phyloP scores from a whole-genome alignment of 37 sponge, comb jelly and placozoan species.

The Spongilla lacustris region DNA sequence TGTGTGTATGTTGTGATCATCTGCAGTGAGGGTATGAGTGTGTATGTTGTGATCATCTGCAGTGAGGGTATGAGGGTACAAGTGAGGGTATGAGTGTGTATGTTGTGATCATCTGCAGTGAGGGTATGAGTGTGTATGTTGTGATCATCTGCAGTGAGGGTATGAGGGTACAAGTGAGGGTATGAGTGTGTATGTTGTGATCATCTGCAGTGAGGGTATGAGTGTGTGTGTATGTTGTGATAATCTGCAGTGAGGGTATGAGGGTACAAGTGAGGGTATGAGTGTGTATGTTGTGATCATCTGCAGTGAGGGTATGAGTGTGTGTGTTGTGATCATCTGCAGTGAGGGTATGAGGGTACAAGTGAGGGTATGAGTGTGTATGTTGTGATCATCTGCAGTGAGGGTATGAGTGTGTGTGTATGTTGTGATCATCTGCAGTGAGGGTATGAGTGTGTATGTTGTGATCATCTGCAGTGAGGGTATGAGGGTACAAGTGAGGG shows the following conservation, averaged over 20 bases:
- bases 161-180: too few species aligned
- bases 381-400: conserved; percentile 50
- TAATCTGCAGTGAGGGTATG: conserved; percentile 63
- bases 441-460: neutral
- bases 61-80: too few species aligned
- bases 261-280: neutral
- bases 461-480: too few species aligned
- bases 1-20: too few species aligned
- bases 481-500: neutral
- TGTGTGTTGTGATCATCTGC: too few species aligned
- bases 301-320: neutral
- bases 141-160: too few species aligned
- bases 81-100: neutral
- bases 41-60: neutral
- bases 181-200: too few species aligned
- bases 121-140: too few species aligned
- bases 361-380: neutral
- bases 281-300: neutral
- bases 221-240: neutral
- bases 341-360: neutral
- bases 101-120: too few species aligned
- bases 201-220: neutral
- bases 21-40: too few species aligned
- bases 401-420: neutral
- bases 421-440: too few species aligned